Evolutionary conservation across 1,140 invertebrate genomes (phyloP).

Genomic region (Drosophila gunungcola): DNA sequence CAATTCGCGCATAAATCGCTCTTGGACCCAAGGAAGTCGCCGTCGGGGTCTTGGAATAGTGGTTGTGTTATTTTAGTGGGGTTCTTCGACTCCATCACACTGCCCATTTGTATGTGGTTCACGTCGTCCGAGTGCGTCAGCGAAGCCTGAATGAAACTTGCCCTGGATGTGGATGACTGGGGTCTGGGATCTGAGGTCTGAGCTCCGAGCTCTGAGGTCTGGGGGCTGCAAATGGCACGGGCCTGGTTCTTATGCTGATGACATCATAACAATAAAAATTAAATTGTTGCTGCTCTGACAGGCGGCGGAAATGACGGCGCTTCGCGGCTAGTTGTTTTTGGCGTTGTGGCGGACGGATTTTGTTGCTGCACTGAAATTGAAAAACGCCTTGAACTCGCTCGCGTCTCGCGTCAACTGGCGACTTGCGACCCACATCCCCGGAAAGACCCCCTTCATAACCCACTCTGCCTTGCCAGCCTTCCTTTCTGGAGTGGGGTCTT

Average conservation of each 20-base stretch:
- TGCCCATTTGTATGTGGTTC: conserved; percentile 52
- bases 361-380: conserved; percentile 47
- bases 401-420: background rate
- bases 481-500: conserved; percentile 8
- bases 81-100: conserved; percentile 1
- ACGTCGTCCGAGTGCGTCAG: conserved; percentile 46
- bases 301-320: conserved; percentile 57
- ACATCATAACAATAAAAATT: conserved; percentile 68
- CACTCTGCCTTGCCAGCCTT: background rate
- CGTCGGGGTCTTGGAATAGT: conserved; percentile 19
- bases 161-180: conserved; percentile 1
- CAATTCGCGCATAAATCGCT: conserved; percentile 52
- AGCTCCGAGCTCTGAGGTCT: conserved; percentile 1
- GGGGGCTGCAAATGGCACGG: conserved; percentile 36
- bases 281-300: conserved; percentile 60
- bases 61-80: conserved; percentile 25
- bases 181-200: background rate
- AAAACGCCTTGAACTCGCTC: conserved; percentile 49
- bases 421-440: conserved; percentile 5
- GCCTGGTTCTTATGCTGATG: conserved; percentile 60
- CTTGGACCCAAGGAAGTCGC: conserved; percentile 7
- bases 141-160: conserved; percentile 8
- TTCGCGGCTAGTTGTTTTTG: conserved; percentile 36
- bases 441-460: conserved; percentile 1
- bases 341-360: conserved; percentile 18